These are phyloP conservation scores for Phalacrocorax brasilianus DNA, from an alignment of 2,113 vertebrate species.

Conservation along the genomic window DNA sequence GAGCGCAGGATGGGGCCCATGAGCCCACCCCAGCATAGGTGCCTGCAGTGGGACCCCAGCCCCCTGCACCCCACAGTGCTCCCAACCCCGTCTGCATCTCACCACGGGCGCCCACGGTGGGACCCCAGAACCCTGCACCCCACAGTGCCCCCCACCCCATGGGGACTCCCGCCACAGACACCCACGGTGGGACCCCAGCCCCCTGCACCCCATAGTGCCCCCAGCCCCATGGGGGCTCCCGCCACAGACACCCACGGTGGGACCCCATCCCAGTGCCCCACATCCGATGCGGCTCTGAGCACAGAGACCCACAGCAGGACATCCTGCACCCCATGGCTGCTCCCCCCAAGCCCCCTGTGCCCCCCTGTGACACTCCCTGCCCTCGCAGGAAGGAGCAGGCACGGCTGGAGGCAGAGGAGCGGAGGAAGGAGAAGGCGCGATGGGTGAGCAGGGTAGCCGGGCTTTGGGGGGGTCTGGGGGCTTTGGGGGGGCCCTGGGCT, in stretches of 20 bases:
- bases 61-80: neutral
- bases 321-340: neutral
- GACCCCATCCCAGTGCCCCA: neutral
- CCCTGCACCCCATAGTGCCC: neutral
- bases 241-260: neutral
- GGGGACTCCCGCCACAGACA: too few species aligned
- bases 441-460: neutral
- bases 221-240: neutral
- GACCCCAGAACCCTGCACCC: neutral
- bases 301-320: neutral
- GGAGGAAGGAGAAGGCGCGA: constrained; percentile 20
- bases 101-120: too few species aligned
- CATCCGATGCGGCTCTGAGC: neutral
- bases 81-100: too few species aligned
- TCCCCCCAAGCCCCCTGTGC: neutral
- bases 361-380: neutral
- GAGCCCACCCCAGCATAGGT: neutral
- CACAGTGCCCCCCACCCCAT: neutral
- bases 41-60: too few species aligned
- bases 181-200: too few species aligned
- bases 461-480: neutral
- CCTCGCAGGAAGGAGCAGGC: constrained; percentile 22
- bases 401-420: constrained; percentile 14
- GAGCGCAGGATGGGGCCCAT: neutral
- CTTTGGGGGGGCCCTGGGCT: neutral